phyloP scores from a whole-genome alignment of 2,797 vertebrate genomes.

The Astyanax mexicanus region DNA sequence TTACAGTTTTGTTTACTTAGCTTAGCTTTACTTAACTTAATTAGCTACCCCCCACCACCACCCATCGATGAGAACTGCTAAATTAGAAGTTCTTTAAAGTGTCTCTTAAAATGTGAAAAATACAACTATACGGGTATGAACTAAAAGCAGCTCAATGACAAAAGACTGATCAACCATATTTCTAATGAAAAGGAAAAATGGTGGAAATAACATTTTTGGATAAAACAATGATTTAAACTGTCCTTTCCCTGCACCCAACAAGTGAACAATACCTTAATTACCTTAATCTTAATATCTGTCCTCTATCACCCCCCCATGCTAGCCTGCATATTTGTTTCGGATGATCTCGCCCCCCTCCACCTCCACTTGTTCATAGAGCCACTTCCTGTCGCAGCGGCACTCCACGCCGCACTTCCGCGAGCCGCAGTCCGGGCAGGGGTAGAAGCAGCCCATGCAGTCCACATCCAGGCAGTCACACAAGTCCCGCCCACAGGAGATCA shows the following conservation, averaged over 20 bases:
- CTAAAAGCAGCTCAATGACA: no score
- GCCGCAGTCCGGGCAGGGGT: constrained; percentile 89
- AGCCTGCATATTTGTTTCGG: constrained; percentile 88
- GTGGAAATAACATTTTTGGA: not conserved
- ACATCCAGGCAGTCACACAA: constrained; percentile 95
- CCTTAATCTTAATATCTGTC: not conserved
- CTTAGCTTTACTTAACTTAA: no score
- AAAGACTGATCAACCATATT: not conserved
- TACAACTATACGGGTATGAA: no score
- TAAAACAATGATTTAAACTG: not conserved
- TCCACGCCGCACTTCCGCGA: constrained; percentile 94
- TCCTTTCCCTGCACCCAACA: not conserved
- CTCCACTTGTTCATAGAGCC: constrained; percentile 97
- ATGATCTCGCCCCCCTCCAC: constrained; percentile 97
- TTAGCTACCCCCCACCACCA: no score
- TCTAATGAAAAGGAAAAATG: not conserved
- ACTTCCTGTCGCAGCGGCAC: constrained; percentile 96
- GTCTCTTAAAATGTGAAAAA: no score
- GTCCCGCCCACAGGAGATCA: constrained; percentile 89
- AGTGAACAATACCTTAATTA: no score
- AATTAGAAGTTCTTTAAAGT: no score
- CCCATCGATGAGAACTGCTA: no score
- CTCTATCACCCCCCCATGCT: constrained; percentile 38
- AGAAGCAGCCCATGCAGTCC: constrained; percentile 96
- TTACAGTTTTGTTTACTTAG: no score